Base-by-base conservation (phyloP, 2,888 invertebrate species). In the Hirtodrosophila histrioides region DNA sequence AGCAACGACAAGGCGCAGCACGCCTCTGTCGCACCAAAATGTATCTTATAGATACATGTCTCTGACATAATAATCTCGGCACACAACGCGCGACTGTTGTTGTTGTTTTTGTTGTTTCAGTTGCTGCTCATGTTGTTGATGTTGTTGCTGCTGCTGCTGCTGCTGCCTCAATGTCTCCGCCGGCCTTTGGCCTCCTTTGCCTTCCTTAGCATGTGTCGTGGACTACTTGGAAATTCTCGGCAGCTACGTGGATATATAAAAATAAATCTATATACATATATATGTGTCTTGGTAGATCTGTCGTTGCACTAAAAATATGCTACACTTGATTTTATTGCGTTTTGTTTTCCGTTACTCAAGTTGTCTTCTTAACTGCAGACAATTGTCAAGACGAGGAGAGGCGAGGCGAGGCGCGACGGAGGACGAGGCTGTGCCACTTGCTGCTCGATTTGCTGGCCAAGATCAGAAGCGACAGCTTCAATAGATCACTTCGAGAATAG, bases 61-160 rank as follows among this genome's bases (percentile, higher is more conserved):
- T 57, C 79, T 84, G 88, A 86, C 80, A 88, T 74, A 79, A 81
- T 74, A 77, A 77, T 83, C 73, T 72, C 50, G 11, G 45, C 50
- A 46, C 43, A 46, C 50, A 64, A 50, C 44, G 53, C 53, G 43
- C 39, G 46, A 40, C 36, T 31, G 43, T 36, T 57, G 41, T 40
- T 53, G 45, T 10, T 61, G 57, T 8, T 49, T 23, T 11, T 68
- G 55, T 12, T 61, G 44, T 35, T 56, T n/a, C 10, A 23, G 43
- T 10, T 48, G 11, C 5, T 37, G 41, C 1, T 17, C 1, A 17
- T 17, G 17, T 17, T 9, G 35, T 3, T 27, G 27, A 27, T 27
- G 27, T 27, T 8, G 17, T 17, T 17, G 17, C 1, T 48, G 54
- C 9, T 17, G 24, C 4, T 41, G 41, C 3, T 44, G 63, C 10